Base-by-base conservation (phyloP, 2,888 invertebrate genomes). In the Monopis laevigella region DNA sequence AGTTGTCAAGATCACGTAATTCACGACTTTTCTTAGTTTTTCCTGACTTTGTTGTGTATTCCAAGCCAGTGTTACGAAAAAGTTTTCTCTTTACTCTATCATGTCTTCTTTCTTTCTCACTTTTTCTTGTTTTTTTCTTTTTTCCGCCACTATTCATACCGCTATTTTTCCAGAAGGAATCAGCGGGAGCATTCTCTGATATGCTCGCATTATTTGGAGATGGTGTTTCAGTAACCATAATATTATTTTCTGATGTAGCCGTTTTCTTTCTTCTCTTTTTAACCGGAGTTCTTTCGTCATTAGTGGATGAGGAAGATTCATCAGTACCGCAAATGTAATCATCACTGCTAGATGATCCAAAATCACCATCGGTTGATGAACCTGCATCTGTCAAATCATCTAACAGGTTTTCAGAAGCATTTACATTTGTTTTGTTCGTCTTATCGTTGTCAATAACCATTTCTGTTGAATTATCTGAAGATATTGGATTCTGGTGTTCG, bases 321-420 rank as follows among this genome's bases (percentile, higher is more conserved):
- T 38, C 43, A 43, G 43, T 41, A 43, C 21, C 24, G 40, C 41
- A 41, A 44, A 44, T 43, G 29, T 43, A 43, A 29, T 43, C 41
- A 41, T 43, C 43, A 41, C 43, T 43, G 41, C 41, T 43, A 43
- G 43, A 43, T 29, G 43, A 43, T 43, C 43, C 43, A 43, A 43
- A 43, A 41, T 43, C 41, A 28, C 43, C 43, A 43, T 43, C 41
- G 29, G 28, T 28, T 11, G 43, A 43, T 43, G 43, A 43, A 28
- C 30, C 40, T n/a, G n/a, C n/a, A n/a, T n/a, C n/a, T 43, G 30
- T 26, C 36, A 32, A n/a, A 32, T n/a, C n/a, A n/a, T 41, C 44
- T 29, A 36, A 16, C 24, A 39, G 32, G 39, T 39, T 30, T 43
- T 24, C 29, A 32, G 39, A 43, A 39, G 43, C 26, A 44, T 41